Conservation (phyloP, 1,140 invertebrate genomes). For the Drosophila malerkotliana region DNA sequence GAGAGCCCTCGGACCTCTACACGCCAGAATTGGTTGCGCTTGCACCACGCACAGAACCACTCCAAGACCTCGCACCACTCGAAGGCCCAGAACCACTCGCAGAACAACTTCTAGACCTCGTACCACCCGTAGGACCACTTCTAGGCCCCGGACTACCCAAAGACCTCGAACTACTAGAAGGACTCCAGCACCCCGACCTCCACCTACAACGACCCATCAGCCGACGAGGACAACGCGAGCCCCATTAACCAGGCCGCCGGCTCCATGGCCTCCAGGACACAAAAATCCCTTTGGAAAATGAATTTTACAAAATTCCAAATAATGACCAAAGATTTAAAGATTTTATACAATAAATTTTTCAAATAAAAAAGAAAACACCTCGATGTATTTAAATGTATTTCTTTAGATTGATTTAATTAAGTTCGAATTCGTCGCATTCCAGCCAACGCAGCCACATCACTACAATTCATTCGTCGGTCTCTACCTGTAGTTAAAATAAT, state of each 20-base stretch:
- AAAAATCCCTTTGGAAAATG: not conserved
- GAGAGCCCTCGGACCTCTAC: not conserved
- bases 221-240: not conserved
- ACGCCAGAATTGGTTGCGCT: not conserved
- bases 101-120: not conserved
- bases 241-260: not conserved
- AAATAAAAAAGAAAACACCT: not conserved
- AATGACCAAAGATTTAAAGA: not conserved
- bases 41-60: not conserved
- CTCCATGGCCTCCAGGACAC: not conserved
- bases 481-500: not conserved
- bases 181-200: not conserved
- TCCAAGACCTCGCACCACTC: not conserved
- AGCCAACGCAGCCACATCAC: constrained; percentile 12
- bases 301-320: not conserved
- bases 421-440: constrained; percentile 10
- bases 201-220: not conserved
- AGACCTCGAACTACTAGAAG: not conserved
- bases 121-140: not conserved
- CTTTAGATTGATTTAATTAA: not conserved
- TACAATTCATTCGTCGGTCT: constrained; percentile 11
- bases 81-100: not conserved
- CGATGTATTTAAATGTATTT: too few relatives aligned
- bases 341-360: not conserved
- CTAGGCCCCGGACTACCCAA: not conserved